These are phyloP conservation scores for Eupithecia dodoneata DNA, from an alignment of 2,888 invertebrate genomes.

Conservation along the genomic window DNA sequence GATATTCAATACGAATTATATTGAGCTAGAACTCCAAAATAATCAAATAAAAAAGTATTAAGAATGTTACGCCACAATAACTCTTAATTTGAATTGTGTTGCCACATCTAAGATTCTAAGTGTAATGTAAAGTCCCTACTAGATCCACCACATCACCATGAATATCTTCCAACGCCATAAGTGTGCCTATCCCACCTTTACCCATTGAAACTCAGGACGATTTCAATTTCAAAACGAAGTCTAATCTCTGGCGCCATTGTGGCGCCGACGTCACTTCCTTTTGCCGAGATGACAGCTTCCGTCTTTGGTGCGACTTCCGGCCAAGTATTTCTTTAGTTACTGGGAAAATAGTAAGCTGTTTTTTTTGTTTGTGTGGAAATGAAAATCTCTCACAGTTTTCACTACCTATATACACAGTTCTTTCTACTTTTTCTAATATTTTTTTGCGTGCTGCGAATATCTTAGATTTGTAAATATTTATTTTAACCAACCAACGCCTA, in stretches of 20 bases:
- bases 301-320: slow-evolving; percentile 55
- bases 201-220: slow-evolving; percentile 40
- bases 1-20: too few species aligned
- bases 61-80: not conserved
- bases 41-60: too few species aligned
- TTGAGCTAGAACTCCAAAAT: too few species aligned
- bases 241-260: slow-evolving; percentile 56
- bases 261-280: slow-evolving; percentile 63
- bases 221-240: slow-evolving; percentile 48
- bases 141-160: slow-evolving; percentile 34
- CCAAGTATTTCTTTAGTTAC: slow-evolving; percentile 46
- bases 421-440: not conserved
- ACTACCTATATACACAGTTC: not conserved
- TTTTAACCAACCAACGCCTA: not conserved
- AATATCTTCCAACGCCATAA: too few species aligned
- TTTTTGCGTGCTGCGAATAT: not conserved
- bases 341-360: slow-evolving; percentile 26
- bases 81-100: not conserved
- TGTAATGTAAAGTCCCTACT: slow-evolving; percentile 16
- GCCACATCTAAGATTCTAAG: slow-evolving; percentile 5
- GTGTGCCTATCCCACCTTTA: slow-evolving; percentile 32
- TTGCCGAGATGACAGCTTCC: slow-evolving; percentile 56
- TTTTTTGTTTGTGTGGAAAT: not conserved
- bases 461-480: not conserved
- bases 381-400: not conserved